A percentile compares a stretch with the other conserved stretches of the same genome.
Conservation (phyloP, 2,113 vertebrate species). For the Heterochromis multidens region DNA sequence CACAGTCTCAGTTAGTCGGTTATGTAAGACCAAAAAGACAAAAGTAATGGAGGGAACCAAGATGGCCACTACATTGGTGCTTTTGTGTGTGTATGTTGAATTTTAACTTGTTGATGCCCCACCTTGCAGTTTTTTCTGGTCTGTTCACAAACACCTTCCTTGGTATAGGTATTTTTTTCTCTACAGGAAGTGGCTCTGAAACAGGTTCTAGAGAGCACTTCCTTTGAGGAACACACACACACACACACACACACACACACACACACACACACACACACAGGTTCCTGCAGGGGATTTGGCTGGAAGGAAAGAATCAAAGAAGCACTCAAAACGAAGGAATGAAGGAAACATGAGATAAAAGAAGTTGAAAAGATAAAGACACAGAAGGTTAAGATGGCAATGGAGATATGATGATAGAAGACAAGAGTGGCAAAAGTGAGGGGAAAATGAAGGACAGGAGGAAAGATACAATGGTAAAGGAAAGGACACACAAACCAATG, state of each 20-base stretch:
- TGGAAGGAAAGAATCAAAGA: not conserved
- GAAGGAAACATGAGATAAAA: not conserved
- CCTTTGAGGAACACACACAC: not conserved
- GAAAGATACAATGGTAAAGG: not conserved
- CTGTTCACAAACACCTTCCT: not conserved
- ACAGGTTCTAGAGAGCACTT: not conserved
- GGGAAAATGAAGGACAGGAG: not conserved
- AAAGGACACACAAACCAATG: not conserved
- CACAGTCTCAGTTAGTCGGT: no score
- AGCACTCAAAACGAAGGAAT: not conserved
- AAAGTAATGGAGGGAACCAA: not conserved
- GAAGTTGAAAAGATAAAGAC: not conserved
- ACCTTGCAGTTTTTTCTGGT: not conserved
- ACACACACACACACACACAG: not conserved
- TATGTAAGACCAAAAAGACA: not conserved
- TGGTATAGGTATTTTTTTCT: not conserved
- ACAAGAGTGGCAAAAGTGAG: not conserved
- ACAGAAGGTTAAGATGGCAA: not conserved
- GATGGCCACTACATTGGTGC: not conserved
- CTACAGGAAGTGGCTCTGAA: not conserved
- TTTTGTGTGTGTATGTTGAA: not conserved
- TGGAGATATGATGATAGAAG: not conserved
- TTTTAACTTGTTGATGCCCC: not conserved
- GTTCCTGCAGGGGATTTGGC: not conserved
- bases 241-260: not conserved